A percentile compares a stretch with the other conserved stretches of the same genome.
phyloP scores from a whole-genome alignment of 1,140 invertebrate species.

The Aphidius gifuensis region DNA sequence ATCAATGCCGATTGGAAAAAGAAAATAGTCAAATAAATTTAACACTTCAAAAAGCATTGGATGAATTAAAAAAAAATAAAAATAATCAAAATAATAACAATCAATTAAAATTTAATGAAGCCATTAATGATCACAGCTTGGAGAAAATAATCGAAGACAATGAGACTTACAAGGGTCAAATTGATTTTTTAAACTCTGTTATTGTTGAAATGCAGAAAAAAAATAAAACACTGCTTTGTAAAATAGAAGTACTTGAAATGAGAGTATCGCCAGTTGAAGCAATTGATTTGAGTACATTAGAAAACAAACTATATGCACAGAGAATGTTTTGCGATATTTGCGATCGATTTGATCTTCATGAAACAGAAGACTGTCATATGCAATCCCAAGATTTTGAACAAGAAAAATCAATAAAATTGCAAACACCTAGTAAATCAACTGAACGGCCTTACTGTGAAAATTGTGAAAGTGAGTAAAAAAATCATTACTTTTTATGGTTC shows the following conservation, averaged over 20 bases:
- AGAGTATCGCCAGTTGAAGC: constrained; percentile 61
- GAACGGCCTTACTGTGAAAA: constrained; percentile 85
- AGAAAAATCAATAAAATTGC: constrained; percentile 49
- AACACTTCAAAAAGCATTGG: constrained; percentile 18
- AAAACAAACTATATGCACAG: constrained; percentile 60
- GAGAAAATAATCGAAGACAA: constrained; percentile 61
- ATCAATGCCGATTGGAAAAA: not conserved
- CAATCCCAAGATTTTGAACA: constrained; percentile 67
- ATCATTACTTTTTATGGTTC: too few relatives aligned
- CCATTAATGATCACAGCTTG: constrained; percentile 11
- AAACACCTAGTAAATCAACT: constrained; percentile 49
- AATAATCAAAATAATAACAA: constrained; percentile 4
- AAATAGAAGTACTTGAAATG: constrained; percentile 77
- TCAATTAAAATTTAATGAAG: not conserved
- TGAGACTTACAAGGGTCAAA: constrained; percentile 68
- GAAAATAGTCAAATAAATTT: constrained; percentile 9
- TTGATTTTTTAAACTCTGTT: constrained; percentile 92
- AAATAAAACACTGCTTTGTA: constrained; percentile 76
- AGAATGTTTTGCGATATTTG: constrained; percentile 96
- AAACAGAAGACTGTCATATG: constrained; percentile 93
- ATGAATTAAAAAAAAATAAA: constrained; percentile 19
- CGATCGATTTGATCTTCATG: constrained; percentile 92
- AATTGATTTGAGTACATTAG: constrained; percentile 54
- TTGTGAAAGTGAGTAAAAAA: constrained; percentile 74
- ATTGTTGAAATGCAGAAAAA: constrained; percentile 94